Percentiles rank a stretch among this genome's conserved stretches.
Evolutionary conservation across 2,113 vertebrate genomes (phyloP).

Genomic region (Ictidomys tridecemlineatus): DNA sequence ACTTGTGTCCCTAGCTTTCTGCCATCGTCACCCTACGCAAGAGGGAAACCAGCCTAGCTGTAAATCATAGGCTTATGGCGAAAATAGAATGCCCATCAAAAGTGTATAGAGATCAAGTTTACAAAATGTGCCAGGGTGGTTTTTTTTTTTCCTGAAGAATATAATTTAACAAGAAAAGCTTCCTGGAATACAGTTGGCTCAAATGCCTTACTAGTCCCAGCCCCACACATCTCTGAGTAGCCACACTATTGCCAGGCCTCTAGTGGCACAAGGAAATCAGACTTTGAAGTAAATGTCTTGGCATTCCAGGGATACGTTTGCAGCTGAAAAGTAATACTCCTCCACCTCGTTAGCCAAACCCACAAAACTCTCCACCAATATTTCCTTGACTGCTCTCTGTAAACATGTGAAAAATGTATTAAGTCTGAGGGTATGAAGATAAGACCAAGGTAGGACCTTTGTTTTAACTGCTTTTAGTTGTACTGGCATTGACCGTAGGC

Average conservation of each 20-base stretch:
- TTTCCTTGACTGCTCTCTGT: constrained; percentile 56
- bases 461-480: neutral
- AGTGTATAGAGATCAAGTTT: constrained; percentile 65
- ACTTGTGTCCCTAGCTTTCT: neutral
- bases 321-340: constrained; percentile 68
- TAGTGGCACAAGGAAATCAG: constrained; percentile 63
- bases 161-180: constrained; percentile 68
- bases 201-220: neutral
- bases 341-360: constrained; percentile 67
- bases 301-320: constrained; percentile 72
- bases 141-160: constrained; percentile 60
- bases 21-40: neutral
- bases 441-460: constrained; percentile 37
- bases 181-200: constrained; percentile 38
- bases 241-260: neutral
- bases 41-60: constrained; percentile 52
- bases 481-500: too few relatives aligned
- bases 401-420: constrained; percentile 53
- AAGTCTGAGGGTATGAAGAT: neutral
- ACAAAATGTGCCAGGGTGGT: constrained; percentile 50
- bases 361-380: constrained; percentile 53
- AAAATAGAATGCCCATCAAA: constrained; percentile 69
- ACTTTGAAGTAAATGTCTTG: constrained; percentile 63
- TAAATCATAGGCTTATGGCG: constrained; percentile 52
- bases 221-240: neutral